A percentile compares a stretch with the other conserved stretches of the same genome.
phyloP scores from a whole-genome alignment of 1,140 invertebrate species.

The Drosophila punjabiensis region DNA sequence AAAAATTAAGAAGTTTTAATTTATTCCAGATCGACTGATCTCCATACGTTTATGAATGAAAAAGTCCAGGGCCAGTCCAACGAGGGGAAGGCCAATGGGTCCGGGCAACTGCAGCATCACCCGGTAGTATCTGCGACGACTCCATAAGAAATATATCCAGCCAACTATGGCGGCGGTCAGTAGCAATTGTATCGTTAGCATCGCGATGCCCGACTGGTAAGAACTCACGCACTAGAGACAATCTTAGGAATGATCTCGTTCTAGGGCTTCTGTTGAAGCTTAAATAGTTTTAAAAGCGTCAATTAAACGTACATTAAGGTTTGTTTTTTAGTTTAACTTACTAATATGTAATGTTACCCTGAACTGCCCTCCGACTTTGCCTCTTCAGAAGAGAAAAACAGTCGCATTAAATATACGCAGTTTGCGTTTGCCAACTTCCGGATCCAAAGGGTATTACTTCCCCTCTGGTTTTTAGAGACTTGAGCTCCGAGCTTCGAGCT shows the following conservation, averaged over 20 bases:
- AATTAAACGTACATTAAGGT: conserved; percentile 1
- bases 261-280: background rate
- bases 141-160: conserved; percentile 73
- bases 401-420: background rate
- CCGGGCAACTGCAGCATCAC: conserved; percentile 60
- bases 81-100: conserved; percentile 50
- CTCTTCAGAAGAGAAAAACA: background rate
- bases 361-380: background rate
- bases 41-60: conserved; percentile 23
- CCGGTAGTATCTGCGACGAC: conserved; percentile 59
- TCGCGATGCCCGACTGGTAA: background rate
- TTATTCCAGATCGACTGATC: background rate
- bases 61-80: conserved; percentile 33
- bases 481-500: background rate
- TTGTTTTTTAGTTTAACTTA: background rate
- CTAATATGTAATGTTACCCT: conserved; percentile 1
- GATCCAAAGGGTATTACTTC: background rate
- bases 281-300: background rate
- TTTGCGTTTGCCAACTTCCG: conserved; percentile 13
- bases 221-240: background rate
- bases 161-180: conserved; percentile 13
- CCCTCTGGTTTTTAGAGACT: background rate
- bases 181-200: conserved; percentile 17
- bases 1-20: background rate
- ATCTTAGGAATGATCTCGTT: background rate